Base-by-base conservation (phyloP, 2,888 invertebrate genomes). In the Pristionchus arcanus region DNA sequence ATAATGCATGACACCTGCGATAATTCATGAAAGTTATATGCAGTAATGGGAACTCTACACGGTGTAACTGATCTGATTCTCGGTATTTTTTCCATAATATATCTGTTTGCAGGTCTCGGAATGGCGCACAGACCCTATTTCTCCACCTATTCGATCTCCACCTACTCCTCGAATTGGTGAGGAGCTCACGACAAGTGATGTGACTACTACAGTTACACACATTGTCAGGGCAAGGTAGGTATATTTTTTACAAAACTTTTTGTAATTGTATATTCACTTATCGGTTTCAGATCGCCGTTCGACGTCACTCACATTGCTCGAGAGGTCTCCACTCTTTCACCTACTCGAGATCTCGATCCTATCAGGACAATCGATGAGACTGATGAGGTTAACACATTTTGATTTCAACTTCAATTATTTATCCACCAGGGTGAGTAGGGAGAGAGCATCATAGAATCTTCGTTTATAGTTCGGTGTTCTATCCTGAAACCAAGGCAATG, bases 341-440 rank as follows among this genome's bases (percentile, higher is more conserved):
- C 81, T 5, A 49, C 81, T 13, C 49, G 28, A 28, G 81, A 81
- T 1, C 42, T 81, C 21, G 81, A 81, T 13, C n/a, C 49, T 1
- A 81, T 81, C 15, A 9, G 81, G 15, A n/a, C 53, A 28, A 81
- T 81, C 49, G 77, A 68, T 7, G 77, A 87, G 55, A 91, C 86
- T 28, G 53, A 68, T 49, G 91, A 91, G 83, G 66, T 90, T 55
- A 74, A 53, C 13, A 7, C 28, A n/a, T n/a, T n/a, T n/a, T n/a
- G n/a, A n/a, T n/a, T n/a, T n/a, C n/a, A n/a, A n/a, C n/a, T n/a
- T n/a, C n/a, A n/a, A n/a, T n/a, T n/a, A n/a, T n/a, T n/a, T n/a
- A n/a, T n/a, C n/a, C n/a, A n/a, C n/a, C n/a, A n/a, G n/a, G n/a
- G n/a, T n/a, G n/a, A n/a, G n/a, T n/a, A n/a, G n/a, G n/a, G n/a